Evolutionary conservation across 2,888 invertebrate genomes (phyloP).

Genomic region (Halocaridina rubra): DNA sequence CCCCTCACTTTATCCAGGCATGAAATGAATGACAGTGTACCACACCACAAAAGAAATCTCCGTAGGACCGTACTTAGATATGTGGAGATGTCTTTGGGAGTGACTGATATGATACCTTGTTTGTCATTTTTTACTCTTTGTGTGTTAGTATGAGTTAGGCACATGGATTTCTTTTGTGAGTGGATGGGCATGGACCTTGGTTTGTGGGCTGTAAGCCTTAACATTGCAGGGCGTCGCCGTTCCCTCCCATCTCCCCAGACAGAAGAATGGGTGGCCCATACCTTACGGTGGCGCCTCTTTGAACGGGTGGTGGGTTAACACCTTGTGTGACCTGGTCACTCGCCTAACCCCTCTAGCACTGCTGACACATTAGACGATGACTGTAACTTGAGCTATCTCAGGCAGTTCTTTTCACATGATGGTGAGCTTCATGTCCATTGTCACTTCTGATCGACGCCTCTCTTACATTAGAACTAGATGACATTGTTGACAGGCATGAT

Average conservation of each 20-base stretch:
- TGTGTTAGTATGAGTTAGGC: slow-evolving; percentile 8
- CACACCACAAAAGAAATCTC: slow-evolving; percentile 40
- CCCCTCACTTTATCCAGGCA: slow-evolving; percentile 29
- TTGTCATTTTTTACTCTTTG: background rate
- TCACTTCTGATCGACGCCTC: too few relatives aligned
- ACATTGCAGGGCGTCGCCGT: slow-evolving; percentile 4
- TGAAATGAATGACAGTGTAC: slow-evolving; percentile 24
- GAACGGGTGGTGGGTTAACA: slow-evolving; percentile 46
- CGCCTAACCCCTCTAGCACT: slow-evolving; percentile 36
- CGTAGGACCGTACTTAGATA: slow-evolving; percentile 17
- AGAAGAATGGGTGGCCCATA: slow-evolving; percentile 39
- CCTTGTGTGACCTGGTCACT: slow-evolving; percentile 48
- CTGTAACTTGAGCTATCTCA: background rate
- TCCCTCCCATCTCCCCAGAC: slow-evolving; percentile 46
- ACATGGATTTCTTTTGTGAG: slow-evolving; percentile 34
- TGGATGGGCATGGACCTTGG: slow-evolving; percentile 20
- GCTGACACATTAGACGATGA: background rate
- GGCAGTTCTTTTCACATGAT: background rate
- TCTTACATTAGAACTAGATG: too few relatives aligned
- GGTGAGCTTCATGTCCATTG: background rate
- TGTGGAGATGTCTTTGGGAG: background rate
- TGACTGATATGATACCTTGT: background rate
- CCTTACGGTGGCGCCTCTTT: slow-evolving; percentile 7
- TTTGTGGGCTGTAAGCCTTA: slow-evolving; percentile 2
- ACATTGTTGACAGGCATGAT: background rate